Base-by-base conservation (phyloP, 2,888 invertebrate genomes). In the Caenorhabditis sp. region DNA sequence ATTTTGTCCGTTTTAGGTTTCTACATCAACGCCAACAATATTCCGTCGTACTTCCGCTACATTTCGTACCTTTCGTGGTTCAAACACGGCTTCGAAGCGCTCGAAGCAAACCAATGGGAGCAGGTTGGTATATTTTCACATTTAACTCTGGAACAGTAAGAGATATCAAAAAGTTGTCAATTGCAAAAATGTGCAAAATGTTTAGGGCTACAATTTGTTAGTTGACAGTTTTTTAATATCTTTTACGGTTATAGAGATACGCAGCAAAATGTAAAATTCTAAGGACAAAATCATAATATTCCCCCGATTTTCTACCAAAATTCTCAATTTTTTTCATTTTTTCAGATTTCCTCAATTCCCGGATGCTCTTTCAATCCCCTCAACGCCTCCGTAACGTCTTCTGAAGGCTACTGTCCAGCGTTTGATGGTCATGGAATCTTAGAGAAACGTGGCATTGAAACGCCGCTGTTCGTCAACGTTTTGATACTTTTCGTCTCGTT, bases 61-160 rank as follows among this genome's bases (percentile, higher is more conserved):
- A 28, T 86, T n/a, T 85, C 87, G 3, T 76, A 83, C 55, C 44
- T 88, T 9, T 89, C 89, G 11, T 89, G 88, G 88, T 89, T 88
- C 82, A 83, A 85, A 32, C 88, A 89, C 76, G 88, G 88, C 9
- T 89, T 89, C 76, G 88, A 88, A 67, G 85, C 85, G 0, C 71
- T 89, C 20, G 82, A 89, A 58, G 83, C 82, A 20, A 89, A 89
- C 69, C 88, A 89, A 53, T 89, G 88, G 88, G 56, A 22, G 1
- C 65, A 47, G 44, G 71, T 87, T n/a, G 44, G 60, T 13, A n/a
- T n/a, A n/a, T n/a, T n/a, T n/a, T n/a, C n/a, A n/a, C n/a, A n/a
- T n/a, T n/a, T n/a, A n/a, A n/a, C n/a, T n/a, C n/a, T 15, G 6
- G 28, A 62, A 28, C n/a, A n/a, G n/a, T n/a, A 26, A 28, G 40